These are phyloP conservation scores for Drosophila triauraria DNA, from an alignment of 1,140 invertebrate species.

Conservation along the genomic window DNA sequence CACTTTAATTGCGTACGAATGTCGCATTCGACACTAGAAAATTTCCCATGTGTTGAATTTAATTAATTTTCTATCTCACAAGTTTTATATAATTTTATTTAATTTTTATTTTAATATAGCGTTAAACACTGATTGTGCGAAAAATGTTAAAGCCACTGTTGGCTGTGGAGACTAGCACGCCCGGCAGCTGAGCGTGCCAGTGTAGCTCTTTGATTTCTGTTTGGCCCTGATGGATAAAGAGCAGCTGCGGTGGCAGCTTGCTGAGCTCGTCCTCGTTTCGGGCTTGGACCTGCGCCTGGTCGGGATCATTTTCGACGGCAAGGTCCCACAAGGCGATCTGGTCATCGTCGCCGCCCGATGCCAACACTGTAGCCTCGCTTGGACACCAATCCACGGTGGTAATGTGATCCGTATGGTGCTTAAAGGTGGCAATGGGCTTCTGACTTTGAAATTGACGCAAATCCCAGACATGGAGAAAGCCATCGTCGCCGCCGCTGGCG, in stretches of 20 bases:
- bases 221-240: slow-evolving; percentile 99
- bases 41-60: too few species aligned
- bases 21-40: too few species aligned
- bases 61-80: too few species aligned
- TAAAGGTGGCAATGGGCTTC: slow-evolving; percentile 95
- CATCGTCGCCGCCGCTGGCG: slow-evolving; percentile 98
- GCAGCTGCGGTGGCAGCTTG: slow-evolving; percentile 96
- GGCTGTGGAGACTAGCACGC: slow-evolving; percentile 97
- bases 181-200: slow-evolving; percentile 98
- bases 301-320: slow-evolving; percentile 92
- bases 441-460: slow-evolving; percentile 94
- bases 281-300: slow-evolving; percentile 86
- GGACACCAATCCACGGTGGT: slow-evolving; percentile 99
- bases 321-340: slow-evolving; percentile 99
- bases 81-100: not conserved
- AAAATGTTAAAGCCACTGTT: slow-evolving; percentile 98
- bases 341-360: slow-evolving; percentile 97
- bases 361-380: slow-evolving; percentile 95
- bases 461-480: slow-evolving; percentile 97
- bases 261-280: slow-evolving; percentile 85
- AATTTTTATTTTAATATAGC: not conserved
- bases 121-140: slow-evolving; percentile 97
- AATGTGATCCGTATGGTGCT: slow-evolving; percentile 96
- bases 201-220: slow-evolving; percentile 99
- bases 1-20: too few species aligned